Base-by-base conservation (phyloP, 2,888 invertebrate species). In the Odontocerum albicorne region DNA sequence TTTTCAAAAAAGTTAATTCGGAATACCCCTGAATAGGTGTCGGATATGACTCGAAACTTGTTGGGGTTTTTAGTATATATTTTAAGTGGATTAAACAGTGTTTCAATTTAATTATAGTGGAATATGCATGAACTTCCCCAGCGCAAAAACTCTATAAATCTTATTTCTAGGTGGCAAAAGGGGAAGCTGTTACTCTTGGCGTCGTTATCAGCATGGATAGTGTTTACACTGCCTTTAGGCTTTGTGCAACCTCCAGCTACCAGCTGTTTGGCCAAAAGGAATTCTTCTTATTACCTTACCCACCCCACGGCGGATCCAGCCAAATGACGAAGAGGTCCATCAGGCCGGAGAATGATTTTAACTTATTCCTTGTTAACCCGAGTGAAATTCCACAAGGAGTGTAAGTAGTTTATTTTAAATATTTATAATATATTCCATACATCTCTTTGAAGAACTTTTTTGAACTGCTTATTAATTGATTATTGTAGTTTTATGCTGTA, bases 231-330 rank as follows among this genome's bases (percentile, higher is more conserved):
- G 64, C 95, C 96, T 1, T 76, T 99, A 65, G 94, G 95, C 58
- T 96, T 96, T 74, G 92, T 98, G 64, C 92, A 95, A 68, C 97
- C 98, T 0, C 89, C 92, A 33, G 91, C 96, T 1, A 88, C 92
- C 49, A 86, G 89, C n/a, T 97, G 96, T 72, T 84, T 96, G 68
- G 77, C 73, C 57, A 67, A 68, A 6, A 76, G 74, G 52, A 88
- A 89, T 67, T 73, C 79, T 57, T 86, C 88, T 1, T 82, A 81
- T 66, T 76, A 80, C 57, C 73, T 92, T 46, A 82, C 79, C 33
- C 40, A 39, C n/a, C 72, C 80, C 13, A 77, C 78, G 35, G 77
- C 78, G 38, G 68, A 70, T 4, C 67, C 68, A 20, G 67, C n/a
- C n/a, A 74, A 53, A 69, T 77, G 33, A 68, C 74, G 8, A 80